Evolutionary conservation across 2,113 vertebrate genomes (phyloP).

Genomic region (Castor canadensis): DNA sequence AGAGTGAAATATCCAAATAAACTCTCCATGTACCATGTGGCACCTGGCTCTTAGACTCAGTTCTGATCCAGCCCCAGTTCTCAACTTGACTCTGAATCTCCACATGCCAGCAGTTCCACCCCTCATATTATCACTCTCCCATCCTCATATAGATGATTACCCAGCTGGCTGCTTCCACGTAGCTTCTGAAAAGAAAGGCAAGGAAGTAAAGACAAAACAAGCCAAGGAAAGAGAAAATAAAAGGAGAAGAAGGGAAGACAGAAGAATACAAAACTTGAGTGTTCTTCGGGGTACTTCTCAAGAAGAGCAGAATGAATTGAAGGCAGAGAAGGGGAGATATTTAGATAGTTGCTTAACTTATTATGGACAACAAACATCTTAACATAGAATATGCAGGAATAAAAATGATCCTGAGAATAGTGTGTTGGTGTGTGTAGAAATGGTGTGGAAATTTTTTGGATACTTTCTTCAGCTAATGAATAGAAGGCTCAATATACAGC

Average conservation of each 20-base stretch:
- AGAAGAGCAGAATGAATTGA: not conserved
- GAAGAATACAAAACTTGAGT: not conserved
- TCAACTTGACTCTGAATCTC: not conserved
- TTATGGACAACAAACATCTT: not conserved
- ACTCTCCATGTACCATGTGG: not conserved
- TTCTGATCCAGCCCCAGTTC: not conserved
- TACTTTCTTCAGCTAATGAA: not conserved
- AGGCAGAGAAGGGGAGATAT: not conserved
- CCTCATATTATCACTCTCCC: not conserved
- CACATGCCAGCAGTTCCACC: not conserved
- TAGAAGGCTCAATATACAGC: not conserved
- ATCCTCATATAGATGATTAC: not conserved
- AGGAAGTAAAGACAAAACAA: not conserved
- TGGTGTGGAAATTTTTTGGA: not conserved
- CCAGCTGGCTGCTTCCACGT: not conserved
- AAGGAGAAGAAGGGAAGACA: not conserved
- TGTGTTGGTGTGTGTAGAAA: not conserved
- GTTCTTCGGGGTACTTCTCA: not conserved
- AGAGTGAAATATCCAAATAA: not conserved
- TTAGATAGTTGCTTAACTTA: not conserved
- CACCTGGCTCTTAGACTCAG: not conserved
- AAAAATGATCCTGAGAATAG: not conserved
- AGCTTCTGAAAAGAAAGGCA: not conserved
- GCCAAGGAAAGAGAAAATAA: not conserved
- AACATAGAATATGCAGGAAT: not conserved